phyloP scores from a whole-genome alignment of 92 coral and sea anemone genomes.

The Epizoanthus rinbou region DNA sequence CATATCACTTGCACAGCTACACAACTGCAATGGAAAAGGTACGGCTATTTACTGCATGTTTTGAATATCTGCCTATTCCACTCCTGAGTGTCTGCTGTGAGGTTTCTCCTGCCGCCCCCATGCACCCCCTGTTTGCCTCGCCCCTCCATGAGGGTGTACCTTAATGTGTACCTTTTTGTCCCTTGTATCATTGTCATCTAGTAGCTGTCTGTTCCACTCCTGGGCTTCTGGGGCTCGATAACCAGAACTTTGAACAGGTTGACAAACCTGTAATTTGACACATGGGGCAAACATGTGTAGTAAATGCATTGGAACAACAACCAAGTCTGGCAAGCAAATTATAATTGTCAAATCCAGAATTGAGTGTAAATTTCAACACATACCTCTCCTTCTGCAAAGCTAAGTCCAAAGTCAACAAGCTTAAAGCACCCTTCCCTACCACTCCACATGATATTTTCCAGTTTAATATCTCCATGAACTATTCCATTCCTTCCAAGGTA shows the following conservation, averaged over 20 bases:
- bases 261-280: slow-evolving; percentile 49
- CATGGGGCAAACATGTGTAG: neutral
- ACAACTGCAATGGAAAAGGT: slow-evolving; percentile 32
- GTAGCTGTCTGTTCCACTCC: slow-evolving; percentile 70
- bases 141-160: too few species aligned
- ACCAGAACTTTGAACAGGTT: slow-evolving; percentile 86
- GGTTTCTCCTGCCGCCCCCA: too few species aligned
- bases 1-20: slow-evolving; percentile 72
- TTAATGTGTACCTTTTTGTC: slow-evolving; percentile 2
- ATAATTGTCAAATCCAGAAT: neutral
- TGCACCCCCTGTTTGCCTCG: too few species aligned
- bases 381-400: slow-evolving; percentile 62
- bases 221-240: slow-evolving; percentile 85
- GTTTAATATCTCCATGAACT: slow-evolving; percentile 90
- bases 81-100: too few species aligned
- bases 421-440: slow-evolving; percentile 69
- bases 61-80: too few species aligned
- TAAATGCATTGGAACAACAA: neutral
- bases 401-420: slow-evolving; percentile 87
- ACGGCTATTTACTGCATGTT: too few species aligned
- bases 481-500: slow-evolving; percentile 57
- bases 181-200: neutral
- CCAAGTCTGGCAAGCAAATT: neutral
- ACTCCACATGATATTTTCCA: slow-evolving; percentile 91
- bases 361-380: neutral